Evolutionary conservation across 2,113 vertebrate genomes (phyloP).

Genomic region (Menidia beryllina): DNA sequence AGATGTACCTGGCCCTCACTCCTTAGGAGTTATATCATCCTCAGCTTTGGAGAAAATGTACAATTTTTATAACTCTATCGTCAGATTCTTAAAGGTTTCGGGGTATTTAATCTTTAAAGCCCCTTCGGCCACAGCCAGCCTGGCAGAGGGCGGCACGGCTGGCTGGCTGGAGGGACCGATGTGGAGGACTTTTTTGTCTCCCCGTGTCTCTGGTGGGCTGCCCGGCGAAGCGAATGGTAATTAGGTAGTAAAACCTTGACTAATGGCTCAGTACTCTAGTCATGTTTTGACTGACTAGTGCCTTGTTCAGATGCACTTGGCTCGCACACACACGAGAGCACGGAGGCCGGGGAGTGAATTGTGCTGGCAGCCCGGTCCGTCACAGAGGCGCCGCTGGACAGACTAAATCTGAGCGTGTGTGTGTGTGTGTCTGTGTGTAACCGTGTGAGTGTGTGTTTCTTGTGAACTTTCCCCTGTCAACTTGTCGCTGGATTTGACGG

Average conservation of each 20-base stretch:
- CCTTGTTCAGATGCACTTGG: constrained; percentile 67
- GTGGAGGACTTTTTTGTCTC: constrained; percentile 9
- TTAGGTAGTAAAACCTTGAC: constrained; percentile 63
- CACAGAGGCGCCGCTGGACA: constrained; percentile 71
- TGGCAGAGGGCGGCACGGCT: constrained; percentile 4
- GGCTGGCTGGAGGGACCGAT: constrained; percentile 21
- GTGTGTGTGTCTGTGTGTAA: constrained; percentile 38
- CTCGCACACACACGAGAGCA: constrained; percentile 32
- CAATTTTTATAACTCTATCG: neutral
- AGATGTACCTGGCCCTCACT: too few species aligned
- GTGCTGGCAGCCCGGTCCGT: constrained; percentile 74
- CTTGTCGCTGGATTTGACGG: constrained; percentile 44
- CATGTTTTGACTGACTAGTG: constrained; percentile 76
- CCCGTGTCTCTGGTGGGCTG: constrained; percentile 46
- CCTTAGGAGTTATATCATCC: neutral
- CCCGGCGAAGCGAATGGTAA: constrained; percentile 55
- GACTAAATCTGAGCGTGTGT: constrained; percentile 40
- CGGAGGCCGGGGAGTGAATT: constrained; percentile 60
- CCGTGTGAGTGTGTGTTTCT: neutral
- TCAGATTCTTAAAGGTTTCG: neutral
- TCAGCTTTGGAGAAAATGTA: neutral
- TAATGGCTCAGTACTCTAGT: constrained; percentile 69
- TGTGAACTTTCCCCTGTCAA: constrained; percentile 17
- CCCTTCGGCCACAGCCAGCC: neutral
- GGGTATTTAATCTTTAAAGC: neutral